Evolutionary conservation across 2,888 invertebrate genomes (phyloP), one percentile per base, ranked within the genome.

Genomic region (Thereva unica): DNA sequence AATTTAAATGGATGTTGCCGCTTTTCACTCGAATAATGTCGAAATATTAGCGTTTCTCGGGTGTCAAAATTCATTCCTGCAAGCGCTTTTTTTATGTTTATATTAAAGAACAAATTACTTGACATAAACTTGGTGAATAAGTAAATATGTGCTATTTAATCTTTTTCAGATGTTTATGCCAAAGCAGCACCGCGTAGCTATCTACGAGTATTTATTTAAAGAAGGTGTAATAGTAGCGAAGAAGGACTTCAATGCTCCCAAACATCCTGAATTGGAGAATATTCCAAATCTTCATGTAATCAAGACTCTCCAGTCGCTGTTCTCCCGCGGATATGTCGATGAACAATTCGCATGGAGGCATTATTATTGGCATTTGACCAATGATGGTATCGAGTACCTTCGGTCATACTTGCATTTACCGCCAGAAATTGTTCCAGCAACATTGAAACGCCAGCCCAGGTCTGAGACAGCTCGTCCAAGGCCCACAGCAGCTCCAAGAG

Each of bases 331-430:
- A 68, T 93, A 90, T 77, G 99, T 99, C n/a, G 95, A 93, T 82
- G 98, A 99, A 85, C 98, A 99, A 83, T 99, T 99, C 82, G 97
- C 98, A 4, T 99, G 99, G 99, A 89, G 98, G 77, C 98, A 99
- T 82, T 99, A 93, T 78, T 99, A 99, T 82, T 99, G 98, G 97
- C 89, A 81, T 83, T 85, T 99, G 74, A 99, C 97, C 72, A 98
- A 99, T 80, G 95, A 97, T 77, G 99, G 99, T 73, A 98, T 99
- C 80, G 93, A 95, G 80, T 98, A 95, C 82, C 84, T 99, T 72
- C 87, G 99, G 72, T 92, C 92, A 77, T 97, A 92, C 83, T 87
- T 99, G 71, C 97, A 99, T 78, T 86, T 99, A 77, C 98, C 99
- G 6, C 91, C 97, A 71, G 99, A 99, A 87, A 98, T 99, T 82